Conservation (phyloP, 2,797 vertebrate species). For the Microctenopoma stevenorrisi region DNA sequence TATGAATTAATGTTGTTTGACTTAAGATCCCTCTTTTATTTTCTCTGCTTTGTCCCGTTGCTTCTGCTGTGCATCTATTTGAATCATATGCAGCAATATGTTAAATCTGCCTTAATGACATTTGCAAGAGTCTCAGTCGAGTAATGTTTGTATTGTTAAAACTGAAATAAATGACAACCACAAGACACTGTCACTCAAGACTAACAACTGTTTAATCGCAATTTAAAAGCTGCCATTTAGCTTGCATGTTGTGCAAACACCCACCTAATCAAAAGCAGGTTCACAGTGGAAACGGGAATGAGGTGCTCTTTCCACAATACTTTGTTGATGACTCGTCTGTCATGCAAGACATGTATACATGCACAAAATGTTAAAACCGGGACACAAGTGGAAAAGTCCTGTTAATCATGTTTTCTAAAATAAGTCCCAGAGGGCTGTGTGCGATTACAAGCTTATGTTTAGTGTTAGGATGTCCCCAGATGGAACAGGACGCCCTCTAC, state of each 20-base stretch:
- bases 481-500: slow-evolving; percentile 49
- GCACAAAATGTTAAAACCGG: slow-evolving; percentile 56
- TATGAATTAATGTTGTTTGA: slow-evolving; percentile 36
- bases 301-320: slow-evolving; percentile 64
- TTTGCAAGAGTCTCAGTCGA: slow-evolving; percentile 38
- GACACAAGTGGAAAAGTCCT: slow-evolving; percentile 67
- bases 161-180: slow-evolving; percentile 74
- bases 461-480: slow-evolving; percentile 66
- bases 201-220: slow-evolving; percentile 46
- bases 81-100: slow-evolving; percentile 43
- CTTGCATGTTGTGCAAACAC: slow-evolving; percentile 42
- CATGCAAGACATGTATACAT: slow-evolving; percentile 27
- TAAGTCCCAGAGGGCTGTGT: slow-evolving; percentile 34
- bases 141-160: slow-evolving; percentile 64
- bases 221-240: slow-evolving; percentile 36
- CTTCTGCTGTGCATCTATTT: slow-evolving; percentile 46
- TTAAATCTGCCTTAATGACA: slow-evolving; percentile 72
- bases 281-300: slow-evolving; percentile 53
- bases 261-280: slow-evolving; percentile 60
- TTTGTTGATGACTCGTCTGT: slow-evolving; percentile 52
- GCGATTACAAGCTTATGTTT: slow-evolving; percentile 71
- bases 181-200: slow-evolving; percentile 38
- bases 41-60: neutral
- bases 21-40: slow-evolving; percentile 6
- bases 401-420: slow-evolving; percentile 63